Conservation (phyloP, 35 echinoderm and acorn worm species). For the Anneissia japonica region DNA sequence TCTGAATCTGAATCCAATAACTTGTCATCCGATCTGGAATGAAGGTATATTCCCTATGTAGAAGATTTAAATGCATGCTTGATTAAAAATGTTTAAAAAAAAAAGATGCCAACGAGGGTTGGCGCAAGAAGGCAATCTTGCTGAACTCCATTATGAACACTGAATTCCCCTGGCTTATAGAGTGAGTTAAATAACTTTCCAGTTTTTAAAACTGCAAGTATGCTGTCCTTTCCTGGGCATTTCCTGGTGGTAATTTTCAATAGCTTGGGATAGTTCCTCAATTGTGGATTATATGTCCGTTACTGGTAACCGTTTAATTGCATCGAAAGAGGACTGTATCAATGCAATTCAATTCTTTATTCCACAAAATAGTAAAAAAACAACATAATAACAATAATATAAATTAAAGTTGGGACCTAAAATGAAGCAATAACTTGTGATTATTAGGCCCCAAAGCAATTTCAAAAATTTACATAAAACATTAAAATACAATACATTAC, state of each 20-base stretch:
- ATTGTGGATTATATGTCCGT: constrained; percentile 3
- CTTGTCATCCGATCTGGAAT: too few species aligned
- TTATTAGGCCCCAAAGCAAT: too few species aligned
- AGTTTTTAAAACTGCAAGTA: constrained; percentile 24
- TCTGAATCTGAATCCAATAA: too few species aligned
- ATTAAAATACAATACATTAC: too few species aligned
- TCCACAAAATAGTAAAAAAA: too few species aligned
- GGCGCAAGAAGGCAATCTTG: neutral
- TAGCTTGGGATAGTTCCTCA: constrained; percentile 21
- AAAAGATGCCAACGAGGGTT: neutral
- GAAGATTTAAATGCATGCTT: too few species aligned
- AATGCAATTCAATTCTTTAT: too few species aligned
- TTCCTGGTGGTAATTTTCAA: constrained; percentile 30
- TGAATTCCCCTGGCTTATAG: neutral
- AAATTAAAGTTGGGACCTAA: too few species aligned
- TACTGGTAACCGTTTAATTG: neutral
- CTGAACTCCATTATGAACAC: neutral
- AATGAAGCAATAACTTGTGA: too few species aligned
- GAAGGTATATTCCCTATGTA: too few species aligned
- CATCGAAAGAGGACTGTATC: constrained; percentile 1
- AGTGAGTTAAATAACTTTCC: constrained; percentile 7
- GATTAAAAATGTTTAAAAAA: neutral
- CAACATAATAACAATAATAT: too few species aligned
- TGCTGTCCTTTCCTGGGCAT: constrained; percentile 38
- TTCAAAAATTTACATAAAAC: too few species aligned